phyloP scores from a whole-genome alignment of 2,113 vertebrate species.

The Colius striatus region DNA sequence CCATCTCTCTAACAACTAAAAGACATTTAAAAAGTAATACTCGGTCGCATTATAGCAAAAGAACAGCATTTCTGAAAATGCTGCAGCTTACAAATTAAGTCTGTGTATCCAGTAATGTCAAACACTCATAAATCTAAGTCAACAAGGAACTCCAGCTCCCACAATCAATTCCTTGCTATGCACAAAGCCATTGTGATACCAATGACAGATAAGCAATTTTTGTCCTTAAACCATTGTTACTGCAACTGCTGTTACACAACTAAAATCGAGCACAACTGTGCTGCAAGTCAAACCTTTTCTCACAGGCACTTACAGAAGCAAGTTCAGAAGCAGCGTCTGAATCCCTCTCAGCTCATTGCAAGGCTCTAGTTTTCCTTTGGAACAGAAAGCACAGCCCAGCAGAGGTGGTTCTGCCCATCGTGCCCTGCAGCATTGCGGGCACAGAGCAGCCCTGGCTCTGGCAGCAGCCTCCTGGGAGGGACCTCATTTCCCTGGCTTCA shows the following conservation, averaged over 20 bases:
- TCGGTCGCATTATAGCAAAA: neutral
- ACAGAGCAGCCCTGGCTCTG: neutral
- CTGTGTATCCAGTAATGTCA: neutral
- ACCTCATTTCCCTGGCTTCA: neutral
- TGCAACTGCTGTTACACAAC: neutral
- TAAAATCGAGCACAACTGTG: neutral
- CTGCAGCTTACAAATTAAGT: neutral
- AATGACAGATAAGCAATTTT: neutral
- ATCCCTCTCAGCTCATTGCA: neutral
- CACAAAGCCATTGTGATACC: neutral
- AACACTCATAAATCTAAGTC: neutral
- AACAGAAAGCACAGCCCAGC: neutral
- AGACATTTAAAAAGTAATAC: neutral
- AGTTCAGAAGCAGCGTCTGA: neutral
- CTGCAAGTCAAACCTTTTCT: neutral
- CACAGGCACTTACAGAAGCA: neutral
- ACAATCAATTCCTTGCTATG: neutral
- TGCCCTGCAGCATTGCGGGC: neutral
- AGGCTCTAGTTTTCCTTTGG: neutral
- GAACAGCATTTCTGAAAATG: neutral
- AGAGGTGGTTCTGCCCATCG: neutral
- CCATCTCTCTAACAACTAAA: neutral
- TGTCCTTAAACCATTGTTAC: neutral
- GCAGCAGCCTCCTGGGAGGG: neutral
- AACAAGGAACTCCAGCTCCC: neutral